Conservation (phyloP, 2,113 vertebrate genomes). For the Seriola rivoliana region DNA sequence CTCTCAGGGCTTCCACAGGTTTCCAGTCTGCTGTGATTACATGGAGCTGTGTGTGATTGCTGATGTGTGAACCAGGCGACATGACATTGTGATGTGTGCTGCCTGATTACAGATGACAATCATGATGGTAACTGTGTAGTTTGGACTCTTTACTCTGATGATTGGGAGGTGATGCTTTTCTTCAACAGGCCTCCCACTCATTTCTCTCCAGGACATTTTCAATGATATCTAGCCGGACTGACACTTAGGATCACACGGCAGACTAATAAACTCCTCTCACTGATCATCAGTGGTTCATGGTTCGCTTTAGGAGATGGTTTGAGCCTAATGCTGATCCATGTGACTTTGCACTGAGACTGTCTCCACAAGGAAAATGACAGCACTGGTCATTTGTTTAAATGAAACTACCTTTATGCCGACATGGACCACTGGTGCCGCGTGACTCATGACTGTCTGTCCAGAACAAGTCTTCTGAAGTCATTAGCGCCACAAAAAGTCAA, state of each 20-base stretch:
- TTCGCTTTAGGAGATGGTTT: not conserved
- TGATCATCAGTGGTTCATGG: not conserved
- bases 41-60: conserved; percentile 16
- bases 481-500: too few relatives aligned
- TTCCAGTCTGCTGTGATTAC: not conserved
- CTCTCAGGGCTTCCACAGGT: too few relatives aligned
- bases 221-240: not conserved
- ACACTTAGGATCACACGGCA: not conserved
- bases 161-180: not conserved
- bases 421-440: too few relatives aligned
- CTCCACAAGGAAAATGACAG: too few relatives aligned
- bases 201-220: not conserved
- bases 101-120: conserved; percentile 36
- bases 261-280: not conserved
- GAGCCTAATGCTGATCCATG: not conserved
- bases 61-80: not conserved
- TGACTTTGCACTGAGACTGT: not conserved
- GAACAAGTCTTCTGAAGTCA: too few relatives aligned
- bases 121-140: not conserved
- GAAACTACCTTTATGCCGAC: not conserved
- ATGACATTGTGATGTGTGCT: not conserved
- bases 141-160: not conserved
- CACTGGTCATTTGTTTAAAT: too few relatives aligned
- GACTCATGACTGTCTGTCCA: too few relatives aligned
- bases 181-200: not conserved